Percentiles rank a stretch among this genome's conserved stretches.
Evolutionary conservation across 2,113 vertebrate genomes (phyloP).

Genomic region (Boulengeromyrus knoepffleri): DNA sequence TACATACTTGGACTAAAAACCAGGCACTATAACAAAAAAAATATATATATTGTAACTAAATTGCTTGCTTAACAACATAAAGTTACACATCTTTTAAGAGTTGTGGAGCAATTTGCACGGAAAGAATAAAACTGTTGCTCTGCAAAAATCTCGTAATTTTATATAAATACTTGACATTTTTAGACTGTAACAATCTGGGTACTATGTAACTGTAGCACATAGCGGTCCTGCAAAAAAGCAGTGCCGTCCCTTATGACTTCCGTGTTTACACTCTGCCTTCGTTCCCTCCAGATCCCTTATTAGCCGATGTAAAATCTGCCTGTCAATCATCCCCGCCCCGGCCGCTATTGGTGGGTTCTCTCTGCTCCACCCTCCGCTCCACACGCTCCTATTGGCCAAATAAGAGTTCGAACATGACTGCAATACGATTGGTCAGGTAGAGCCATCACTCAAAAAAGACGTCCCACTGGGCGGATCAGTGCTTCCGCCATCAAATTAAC

Average conservation of each 20-base stretch:
- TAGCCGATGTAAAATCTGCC: conserved; percentile 48
- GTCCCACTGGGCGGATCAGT: conserved; percentile 40
- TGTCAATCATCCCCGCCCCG: conserved; percentile 48
- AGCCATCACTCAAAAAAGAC: conserved; percentile 34
- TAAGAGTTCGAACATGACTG: conserved; percentile 7
- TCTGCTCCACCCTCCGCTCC: not conserved
- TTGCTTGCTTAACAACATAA: not conserved
- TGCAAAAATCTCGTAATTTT: not conserved
- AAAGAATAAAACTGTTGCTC: not conserved
- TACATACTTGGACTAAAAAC: not conserved
- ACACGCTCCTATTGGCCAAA: conserved; percentile 10
- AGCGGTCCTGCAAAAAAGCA: conserved; percentile 54
- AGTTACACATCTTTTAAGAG: not conserved
- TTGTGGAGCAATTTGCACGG: not conserved
- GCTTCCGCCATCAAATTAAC: conserved; percentile 60
- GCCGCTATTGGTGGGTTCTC: conserved; percentile 40
- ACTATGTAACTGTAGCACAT: conserved; percentile 32
- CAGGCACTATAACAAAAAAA: not conserved
- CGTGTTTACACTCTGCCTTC: conserved; percentile 65
- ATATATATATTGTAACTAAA: not conserved
- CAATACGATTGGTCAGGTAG: conserved; percentile 29
- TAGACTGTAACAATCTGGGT: not conserved
- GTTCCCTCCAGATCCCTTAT: conserved; percentile 71
- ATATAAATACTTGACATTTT: not conserved
- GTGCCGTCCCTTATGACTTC: conserved; percentile 56